Evolutionary conservation across 2,113 vertebrate genomes (phyloP).

Genomic region (Heptranchias perlo): DNA sequence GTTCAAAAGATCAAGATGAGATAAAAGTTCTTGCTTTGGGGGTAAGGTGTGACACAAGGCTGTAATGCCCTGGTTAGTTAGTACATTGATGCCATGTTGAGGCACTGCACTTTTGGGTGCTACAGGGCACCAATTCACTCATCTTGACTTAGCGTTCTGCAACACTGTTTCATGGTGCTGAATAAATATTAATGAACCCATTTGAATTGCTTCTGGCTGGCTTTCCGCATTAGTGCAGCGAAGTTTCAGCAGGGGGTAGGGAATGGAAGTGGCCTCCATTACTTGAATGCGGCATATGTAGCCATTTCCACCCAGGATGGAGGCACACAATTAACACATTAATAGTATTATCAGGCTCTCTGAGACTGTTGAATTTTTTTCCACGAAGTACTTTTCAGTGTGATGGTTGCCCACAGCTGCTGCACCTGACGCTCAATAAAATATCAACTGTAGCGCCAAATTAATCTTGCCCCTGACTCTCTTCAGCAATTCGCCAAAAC

Average conservation of each 20-base stretch:
- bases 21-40: not conserved
- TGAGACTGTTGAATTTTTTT: not conserved
- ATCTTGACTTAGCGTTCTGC: not conserved
- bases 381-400: not conserved
- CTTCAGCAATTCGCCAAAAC: not conserved
- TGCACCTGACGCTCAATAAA: too few species aligned
- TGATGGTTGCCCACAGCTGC: not conserved
- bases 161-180: not conserved
- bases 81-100: not conserved
- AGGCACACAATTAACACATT: not conserved
- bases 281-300: not conserved
- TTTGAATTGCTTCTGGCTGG: slow-evolving; percentile 4
- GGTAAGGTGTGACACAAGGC: not conserved
- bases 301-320: not conserved
- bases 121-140: not conserved
- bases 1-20: not conserved
- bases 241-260: not conserved
- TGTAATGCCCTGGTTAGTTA: not conserved
- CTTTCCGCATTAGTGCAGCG: not conserved
- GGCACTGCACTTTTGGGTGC: not conserved
- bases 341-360: not conserved
- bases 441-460: not conserved
- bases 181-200: slow-evolving; percentile 24
- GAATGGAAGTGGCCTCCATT: not conserved
- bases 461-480: not conserved